Percentiles rank a stretch among this genome's conserved stretches.
These are phyloP conservation scores for Bathybates hornii DNA, from an alignment of 2,113 vertebrate genomes.

Conservation along the genomic window DNA sequence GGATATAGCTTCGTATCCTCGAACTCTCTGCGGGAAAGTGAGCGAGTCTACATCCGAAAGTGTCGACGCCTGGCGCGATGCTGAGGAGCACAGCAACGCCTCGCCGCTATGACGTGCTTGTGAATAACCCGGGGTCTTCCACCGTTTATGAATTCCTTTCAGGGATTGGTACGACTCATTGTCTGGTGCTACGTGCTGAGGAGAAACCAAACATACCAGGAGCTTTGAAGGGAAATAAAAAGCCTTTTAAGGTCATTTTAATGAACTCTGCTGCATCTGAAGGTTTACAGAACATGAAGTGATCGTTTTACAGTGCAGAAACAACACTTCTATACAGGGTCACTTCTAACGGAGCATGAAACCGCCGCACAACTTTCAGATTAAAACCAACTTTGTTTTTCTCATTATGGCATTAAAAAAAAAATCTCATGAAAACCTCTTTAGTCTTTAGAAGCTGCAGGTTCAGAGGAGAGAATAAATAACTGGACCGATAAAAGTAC, in stretches of 20 bases:
- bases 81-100: neutral
- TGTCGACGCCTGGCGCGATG: neutral
- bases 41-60: neutral
- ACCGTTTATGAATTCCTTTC: neutral
- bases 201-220: neutral
- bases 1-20: neutral
- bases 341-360: neutral
- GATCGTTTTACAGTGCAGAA: neutral
- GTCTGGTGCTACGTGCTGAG: neutral
- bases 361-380: neutral
- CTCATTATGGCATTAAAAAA: neutral
- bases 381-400: neutral
- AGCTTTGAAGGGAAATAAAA: neutral
- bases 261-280: neutral
- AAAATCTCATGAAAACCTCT: neutral
- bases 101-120: neutral
- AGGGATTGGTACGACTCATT: neutral
- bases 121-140: neutral
- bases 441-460: slow-evolving; percentile 5
- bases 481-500: slow-evolving; percentile 1
- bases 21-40: neutral
- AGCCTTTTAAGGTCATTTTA: neutral
- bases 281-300: neutral
- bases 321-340: neutral
- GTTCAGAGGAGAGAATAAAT: slow-evolving; percentile 45